These are phyloP conservation scores for Drosophila orosa DNA, from an alignment of 1,140 invertebrate species.

Conservation along the genomic window DNA sequence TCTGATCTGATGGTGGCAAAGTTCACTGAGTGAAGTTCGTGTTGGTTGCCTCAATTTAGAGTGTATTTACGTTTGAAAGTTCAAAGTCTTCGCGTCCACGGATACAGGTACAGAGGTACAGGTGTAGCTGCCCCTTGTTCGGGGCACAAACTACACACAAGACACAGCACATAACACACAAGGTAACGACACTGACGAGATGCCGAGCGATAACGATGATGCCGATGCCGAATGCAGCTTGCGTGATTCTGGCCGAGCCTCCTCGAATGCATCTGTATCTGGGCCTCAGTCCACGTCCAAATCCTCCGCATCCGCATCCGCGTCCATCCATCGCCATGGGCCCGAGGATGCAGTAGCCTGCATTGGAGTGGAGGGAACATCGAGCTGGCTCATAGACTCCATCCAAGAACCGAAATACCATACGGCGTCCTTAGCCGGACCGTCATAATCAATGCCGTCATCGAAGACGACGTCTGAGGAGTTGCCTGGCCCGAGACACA, in stretches of 20 bases:
- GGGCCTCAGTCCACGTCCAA: constrained; percentile 1
- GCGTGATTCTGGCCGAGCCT: constrained; percentile 46
- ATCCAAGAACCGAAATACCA: constrained; percentile 25
- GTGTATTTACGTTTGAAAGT: neutral
- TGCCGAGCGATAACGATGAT: constrained; percentile 38
- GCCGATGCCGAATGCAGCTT: constrained; percentile 46
- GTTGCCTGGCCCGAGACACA: neutral
- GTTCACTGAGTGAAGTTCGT: too few relatives aligned
- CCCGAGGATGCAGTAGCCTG: constrained; percentile 5
- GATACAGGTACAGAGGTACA: neutral
- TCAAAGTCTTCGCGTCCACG: neutral
- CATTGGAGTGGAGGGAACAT: neutral
- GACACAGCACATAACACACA: constrained; percentile 7
- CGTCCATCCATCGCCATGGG: neutral
- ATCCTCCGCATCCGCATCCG: neutral
- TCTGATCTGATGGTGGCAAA: neutral
- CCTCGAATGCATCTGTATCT: constrained; percentile 8
- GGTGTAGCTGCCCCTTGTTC: constrained; percentile 13
- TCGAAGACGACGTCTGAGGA: constrained; percentile 38
- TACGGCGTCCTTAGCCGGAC: constrained; percentile 15
- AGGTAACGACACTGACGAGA: constrained; percentile 39
- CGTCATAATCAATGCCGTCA: constrained; percentile 76
- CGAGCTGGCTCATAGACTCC: constrained; percentile 4
- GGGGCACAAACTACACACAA: neutral
- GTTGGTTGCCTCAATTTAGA: neutral